These are phyloP conservation scores for Taurulus bubalis DNA, from an alignment of 2,113 vertebrate species.

Conservation along the genomic window DNA sequence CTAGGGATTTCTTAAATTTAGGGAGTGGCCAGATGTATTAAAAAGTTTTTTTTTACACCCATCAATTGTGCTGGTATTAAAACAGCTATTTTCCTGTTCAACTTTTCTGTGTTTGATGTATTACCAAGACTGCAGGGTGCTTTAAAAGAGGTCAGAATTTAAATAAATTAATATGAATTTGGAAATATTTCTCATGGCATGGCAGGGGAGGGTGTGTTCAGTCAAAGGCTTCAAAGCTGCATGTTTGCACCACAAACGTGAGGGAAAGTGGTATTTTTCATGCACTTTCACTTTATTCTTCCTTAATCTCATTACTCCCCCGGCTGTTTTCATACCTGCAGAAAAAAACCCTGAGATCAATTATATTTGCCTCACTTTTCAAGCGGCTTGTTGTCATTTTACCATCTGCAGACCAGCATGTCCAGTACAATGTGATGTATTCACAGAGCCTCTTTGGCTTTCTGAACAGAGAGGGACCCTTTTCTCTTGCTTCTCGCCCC, in stretches of 20 bases:
- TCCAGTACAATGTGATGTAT: slow-evolving; percentile 86
- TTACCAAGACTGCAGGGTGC: slow-evolving; percentile 71
- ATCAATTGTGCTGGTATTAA: slow-evolving; percentile 68
- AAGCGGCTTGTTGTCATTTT: slow-evolving; percentile 88
- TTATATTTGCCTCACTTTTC: slow-evolving; percentile 86
- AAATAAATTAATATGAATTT: slow-evolving; percentile 80
- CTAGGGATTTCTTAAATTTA: slow-evolving; percentile 67
- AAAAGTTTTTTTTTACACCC: slow-evolving; percentile 46
- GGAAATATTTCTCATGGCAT: slow-evolving; percentile 78
- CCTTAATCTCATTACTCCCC: slow-evolving; percentile 83
- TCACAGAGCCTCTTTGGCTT: slow-evolving; percentile 83
- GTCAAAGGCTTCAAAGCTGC: slow-evolving; percentile 62
- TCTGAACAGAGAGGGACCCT: slow-evolving; percentile 81
- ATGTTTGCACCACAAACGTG: slow-evolving; percentile 71
- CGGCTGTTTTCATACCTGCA: slow-evolving; percentile 85
- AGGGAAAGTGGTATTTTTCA: slow-evolving; percentile 66
- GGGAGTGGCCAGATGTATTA: slow-evolving; percentile 66
- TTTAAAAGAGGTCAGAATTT: slow-evolving; percentile 70
- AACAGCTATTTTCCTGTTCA: slow-evolving; percentile 66
- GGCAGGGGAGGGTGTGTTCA: slow-evolving; percentile 47
- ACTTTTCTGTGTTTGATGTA: slow-evolving; percentile 77
- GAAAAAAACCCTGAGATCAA: slow-evolving; percentile 74
- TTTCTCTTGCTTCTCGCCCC: slow-evolving; percentile 82
- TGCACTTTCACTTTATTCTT: slow-evolving; percentile 73
- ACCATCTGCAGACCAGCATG: slow-evolving; percentile 90